Evolutionary conservation across 1,140 invertebrate species (phyloP), one percentile per base, ranked within the genome.

Genomic region (Rhagoletis pomonella): DNA sequence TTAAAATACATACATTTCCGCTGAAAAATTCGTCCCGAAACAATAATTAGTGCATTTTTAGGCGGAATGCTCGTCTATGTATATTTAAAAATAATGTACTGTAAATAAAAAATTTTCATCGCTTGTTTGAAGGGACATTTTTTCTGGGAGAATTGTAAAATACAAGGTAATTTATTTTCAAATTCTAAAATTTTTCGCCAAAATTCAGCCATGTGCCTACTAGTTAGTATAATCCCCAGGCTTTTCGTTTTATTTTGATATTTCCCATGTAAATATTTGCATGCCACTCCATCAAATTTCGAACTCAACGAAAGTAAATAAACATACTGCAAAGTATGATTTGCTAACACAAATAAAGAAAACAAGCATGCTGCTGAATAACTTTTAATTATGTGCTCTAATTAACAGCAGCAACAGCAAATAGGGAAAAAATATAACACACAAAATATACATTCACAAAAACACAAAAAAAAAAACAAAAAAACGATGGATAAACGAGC

Each of bases 381-480:
- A 73, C 42, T 73, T 73, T 73, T 73, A 73, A 73, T 73, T 73
- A 73, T 73, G 67, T 73, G 67, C 67, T 73, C 67, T 73, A 73
- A 73, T 73, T 73, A 73, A 73, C 67, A 73, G 42, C 67, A 73
- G 42, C 67, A 73, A 73, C 60, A 62, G 60, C 60, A 19, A 69
- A 39, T 1, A 10, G 65, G 42, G 42, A 3, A 69, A 10, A 4
- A 47, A 29, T 29, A 29, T 29, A 29, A 29, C 29, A 29, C 29
- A 29, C 29, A 73, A 73, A 55, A 55, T 55, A 55, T 55, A 7
- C 50, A 44, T 44, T 73, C 42, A 73, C 17, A 73, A 73, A 73
- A 81, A 29, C 44, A 9, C 29, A 81, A 81, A 50, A 44, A 2
- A 44, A 44, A 69, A 69, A 42, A 81, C 2, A 55, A 81, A 81